These are phyloP conservation scores for Drosophila lini DNA, from an alignment of 1,140 invertebrate species.

Conservation along the genomic window DNA sequence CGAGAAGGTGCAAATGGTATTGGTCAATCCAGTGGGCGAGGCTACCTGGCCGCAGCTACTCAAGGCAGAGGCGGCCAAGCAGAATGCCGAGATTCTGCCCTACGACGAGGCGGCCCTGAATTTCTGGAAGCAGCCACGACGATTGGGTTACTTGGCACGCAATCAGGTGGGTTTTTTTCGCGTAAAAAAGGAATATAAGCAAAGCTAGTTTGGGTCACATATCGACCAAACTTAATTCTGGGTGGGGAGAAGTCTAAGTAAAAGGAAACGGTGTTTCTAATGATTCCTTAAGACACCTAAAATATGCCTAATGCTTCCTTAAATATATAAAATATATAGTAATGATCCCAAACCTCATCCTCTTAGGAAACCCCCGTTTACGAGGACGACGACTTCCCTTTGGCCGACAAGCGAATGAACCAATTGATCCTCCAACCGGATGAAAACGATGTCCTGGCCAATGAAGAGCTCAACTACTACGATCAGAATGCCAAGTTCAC, in stretches of 20 bases:
- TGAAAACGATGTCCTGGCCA: conserved; percentile 84
- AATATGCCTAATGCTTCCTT: not conserved
- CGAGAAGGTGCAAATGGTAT: conserved; percentile 89
- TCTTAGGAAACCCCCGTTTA: conserved; percentile 63
- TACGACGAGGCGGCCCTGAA: conserved; percentile 64
- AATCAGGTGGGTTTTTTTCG: conserved; percentile 44
- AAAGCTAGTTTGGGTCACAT: not conserved
- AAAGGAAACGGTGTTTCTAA: too few relatives aligned
- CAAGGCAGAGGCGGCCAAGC: conserved; percentile 63
- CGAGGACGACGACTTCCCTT: conserved; percentile 77
- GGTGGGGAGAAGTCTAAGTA: not conserved
- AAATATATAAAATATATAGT: not conserved
- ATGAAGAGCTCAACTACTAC: conserved; percentile 72
- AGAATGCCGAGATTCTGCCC: conserved; percentile 50
- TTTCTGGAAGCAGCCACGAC: conserved; percentile 77
- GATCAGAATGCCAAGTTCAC: conserved; percentile 76
- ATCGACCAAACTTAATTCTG: conserved; percentile 6
- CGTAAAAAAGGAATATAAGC: not conserved
- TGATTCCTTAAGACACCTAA: not conserved
- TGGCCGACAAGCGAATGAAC: conserved; percentile 77
- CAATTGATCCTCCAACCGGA: conserved; percentile 78
- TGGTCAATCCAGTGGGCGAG: conserved; percentile 88
- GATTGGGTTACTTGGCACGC: conserved; percentile 47
- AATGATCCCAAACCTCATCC: not conserved
- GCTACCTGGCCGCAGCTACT: conserved; percentile 86